Evolutionary conservation across 2,113 vertebrate species (phyloP).

Genomic region (Nannobrachium achirus): DNA sequence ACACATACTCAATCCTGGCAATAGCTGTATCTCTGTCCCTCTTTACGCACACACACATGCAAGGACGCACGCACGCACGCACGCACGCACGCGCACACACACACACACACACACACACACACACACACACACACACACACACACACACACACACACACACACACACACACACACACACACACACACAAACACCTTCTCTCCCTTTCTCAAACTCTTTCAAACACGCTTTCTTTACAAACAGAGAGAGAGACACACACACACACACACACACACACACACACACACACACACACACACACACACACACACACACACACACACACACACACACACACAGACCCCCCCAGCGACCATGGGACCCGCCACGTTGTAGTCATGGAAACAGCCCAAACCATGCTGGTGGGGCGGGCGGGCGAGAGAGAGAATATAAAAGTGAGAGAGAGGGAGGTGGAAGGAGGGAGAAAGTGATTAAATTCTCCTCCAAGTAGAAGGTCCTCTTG

Average conservation of each 20-base stretch:
- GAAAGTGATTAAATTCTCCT: conserved; percentile 11
- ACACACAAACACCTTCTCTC: too few relatives aligned
- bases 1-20: too few relatives aligned
- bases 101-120: neutral
- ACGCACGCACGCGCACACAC: neutral
- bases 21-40: too few relatives aligned
- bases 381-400: conserved; percentile 70
- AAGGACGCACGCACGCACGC: neutral
- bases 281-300: neutral
- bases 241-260: neutral
- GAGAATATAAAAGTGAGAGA: neutral
- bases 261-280: neutral
- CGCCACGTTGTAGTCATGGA: conserved; percentile 63
- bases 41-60: too few relatives aligned
- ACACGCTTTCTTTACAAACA: too few relatives aligned
- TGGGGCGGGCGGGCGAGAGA: conserved; percentile 12
- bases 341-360: conserved; percentile 68
- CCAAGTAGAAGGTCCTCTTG: conserved; percentile 47
- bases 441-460: neutral
- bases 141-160: too few relatives aligned
- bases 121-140: neutral
- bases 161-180: too few relatives aligned
- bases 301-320: neutral
- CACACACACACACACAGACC: neutral
- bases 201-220: too few relatives aligned